Base-by-base conservation (phyloP, 92 coral and sea anemone species). In the Porites lobata region DNA sequence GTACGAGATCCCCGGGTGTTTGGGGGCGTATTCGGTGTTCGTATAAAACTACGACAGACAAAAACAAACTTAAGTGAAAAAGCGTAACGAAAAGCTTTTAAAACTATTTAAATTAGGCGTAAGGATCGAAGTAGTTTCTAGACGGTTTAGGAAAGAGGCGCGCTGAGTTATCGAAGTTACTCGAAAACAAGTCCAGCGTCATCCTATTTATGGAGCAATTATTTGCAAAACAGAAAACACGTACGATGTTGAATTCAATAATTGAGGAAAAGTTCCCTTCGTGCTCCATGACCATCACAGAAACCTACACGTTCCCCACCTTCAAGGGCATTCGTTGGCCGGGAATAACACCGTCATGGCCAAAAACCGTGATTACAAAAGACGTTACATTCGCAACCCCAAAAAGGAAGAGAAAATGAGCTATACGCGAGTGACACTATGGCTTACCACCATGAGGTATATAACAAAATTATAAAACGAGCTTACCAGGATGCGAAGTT, bases 401-500 rank as follows among this genome's bases (percentile, higher is more conserved):
- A 8, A 12, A 8, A 1, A 43, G 63, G 7, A 18, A 80, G 11
- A 54, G 59, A 38, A 38, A 38, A 38, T 38, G 47, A 29, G 32
- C 0, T 29, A 29, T 29, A 29, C 32, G 32, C 32, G 32, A 29
- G 32, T 29, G 32, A 29, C 32, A 1, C 2, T 29, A 29, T 29
- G 32, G 32, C 32, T 29, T 29, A 2, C 32, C 32, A 3, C 32
- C 32, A 29, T 29, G 58, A 6, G 13, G 13, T 54, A 12, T 8
- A 8, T 12, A 1, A 54, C 15, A 6, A 15, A 1, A 7, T 2
- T 3, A n/a, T 19, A 4, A 4, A 6, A 51, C 47, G 13, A 62
- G 68, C 92, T 18, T 85, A 96, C 99, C 96, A 76, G 99, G 90
- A 56, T 82, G 78, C 4, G 87, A 22, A 1, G 78, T 61, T 18